Percentiles rank a stretch among this genome's conserved stretches.
Evolutionary conservation across 2,113 vertebrate genomes (phyloP).

Genomic region (Chionomys nivalis): DNA sequence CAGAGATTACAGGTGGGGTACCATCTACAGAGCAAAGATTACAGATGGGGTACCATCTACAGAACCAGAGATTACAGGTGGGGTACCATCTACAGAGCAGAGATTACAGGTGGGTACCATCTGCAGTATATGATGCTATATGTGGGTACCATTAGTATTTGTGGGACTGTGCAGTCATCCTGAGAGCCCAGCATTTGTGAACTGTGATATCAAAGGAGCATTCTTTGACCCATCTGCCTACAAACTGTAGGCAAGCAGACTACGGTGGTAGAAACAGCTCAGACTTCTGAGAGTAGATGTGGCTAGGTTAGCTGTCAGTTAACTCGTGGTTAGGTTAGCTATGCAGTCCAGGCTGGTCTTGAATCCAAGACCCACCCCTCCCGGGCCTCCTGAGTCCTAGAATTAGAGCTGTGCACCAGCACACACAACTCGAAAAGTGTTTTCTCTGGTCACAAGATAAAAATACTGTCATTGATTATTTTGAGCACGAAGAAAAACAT

Average conservation of each 20-base stretch:
- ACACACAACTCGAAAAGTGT: not conserved
- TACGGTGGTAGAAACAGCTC: not conserved
- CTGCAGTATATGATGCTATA: not conserved
- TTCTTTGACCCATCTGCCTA: not conserved
- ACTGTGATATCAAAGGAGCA: not conserved
- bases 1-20: not conserved
- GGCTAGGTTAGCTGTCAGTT: not conserved
- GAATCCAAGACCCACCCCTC: not conserved
- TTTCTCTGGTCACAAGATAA: not conserved
- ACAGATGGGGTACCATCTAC: too few species aligned
- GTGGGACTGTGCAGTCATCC: not conserved
- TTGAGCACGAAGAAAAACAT: conserved; percentile 34
- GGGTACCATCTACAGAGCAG: not conserved
- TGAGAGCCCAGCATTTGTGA: not conserved
- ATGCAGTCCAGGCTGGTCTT: not conserved
- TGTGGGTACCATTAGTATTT: not conserved
- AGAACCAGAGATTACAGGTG: not conserved
- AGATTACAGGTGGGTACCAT: not conserved
- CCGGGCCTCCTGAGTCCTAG: not conserved
- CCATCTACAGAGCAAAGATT: not conserved
- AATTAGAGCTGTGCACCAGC: not conserved
- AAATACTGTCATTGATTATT: not conserved
- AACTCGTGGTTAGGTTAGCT: not conserved
- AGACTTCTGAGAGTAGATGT: not conserved
- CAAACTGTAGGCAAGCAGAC: not conserved